These are phyloP conservation scores for Tillus elongatus DNA, from an alignment of 2,888 invertebrate genomes.

Conservation along the genomic window DNA sequence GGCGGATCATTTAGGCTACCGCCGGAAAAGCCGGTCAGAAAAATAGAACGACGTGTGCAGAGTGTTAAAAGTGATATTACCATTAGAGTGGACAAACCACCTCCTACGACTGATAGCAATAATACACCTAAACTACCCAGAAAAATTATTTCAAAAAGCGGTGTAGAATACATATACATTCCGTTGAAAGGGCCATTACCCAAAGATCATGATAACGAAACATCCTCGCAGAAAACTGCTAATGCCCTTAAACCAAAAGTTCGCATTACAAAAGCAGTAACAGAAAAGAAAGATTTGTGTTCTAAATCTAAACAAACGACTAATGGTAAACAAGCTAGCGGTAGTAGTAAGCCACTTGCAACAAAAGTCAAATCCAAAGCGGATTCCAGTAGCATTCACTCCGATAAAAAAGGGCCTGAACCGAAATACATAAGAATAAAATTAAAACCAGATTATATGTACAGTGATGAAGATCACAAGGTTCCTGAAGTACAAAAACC, in stretches of 20 bases:
- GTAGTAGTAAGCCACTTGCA: neutral
- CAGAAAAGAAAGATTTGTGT: neutral
- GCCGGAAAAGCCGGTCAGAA: conserved; percentile 18
- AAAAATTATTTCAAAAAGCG: conserved; percentile 36
- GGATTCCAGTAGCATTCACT: conserved; percentile 12
- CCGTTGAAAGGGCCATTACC: conserved; percentile 43
- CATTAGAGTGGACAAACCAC: conserved; percentile 35
- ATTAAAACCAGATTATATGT: conserved; percentile 66
- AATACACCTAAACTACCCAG: conserved; percentile 29
- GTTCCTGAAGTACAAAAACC: conserved; percentile 49
- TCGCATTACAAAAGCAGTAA: neutral
- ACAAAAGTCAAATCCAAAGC: neutral
- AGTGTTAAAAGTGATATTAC: conserved; percentile 31
- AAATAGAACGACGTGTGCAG: conserved; percentile 18
- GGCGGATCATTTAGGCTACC: conserved; percentile 8
- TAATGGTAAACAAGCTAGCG: neutral
- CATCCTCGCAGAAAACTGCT: too few species aligned
- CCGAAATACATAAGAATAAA: conserved; percentile 57
- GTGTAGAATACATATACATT: conserved; percentile 42
- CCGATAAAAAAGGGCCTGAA: conserved; percentile 25
- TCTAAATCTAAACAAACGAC: neutral
- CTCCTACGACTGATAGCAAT: conserved; percentile 15
- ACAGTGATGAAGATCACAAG: conserved; percentile 46
- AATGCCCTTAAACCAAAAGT: neutral
- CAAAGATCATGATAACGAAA: conserved; percentile 20